Percentiles rank a stretch among this genome's conserved stretches.
Conservation (phyloP, 1,140 invertebrate genomes). For the Lanistes nyassanus region DNA sequence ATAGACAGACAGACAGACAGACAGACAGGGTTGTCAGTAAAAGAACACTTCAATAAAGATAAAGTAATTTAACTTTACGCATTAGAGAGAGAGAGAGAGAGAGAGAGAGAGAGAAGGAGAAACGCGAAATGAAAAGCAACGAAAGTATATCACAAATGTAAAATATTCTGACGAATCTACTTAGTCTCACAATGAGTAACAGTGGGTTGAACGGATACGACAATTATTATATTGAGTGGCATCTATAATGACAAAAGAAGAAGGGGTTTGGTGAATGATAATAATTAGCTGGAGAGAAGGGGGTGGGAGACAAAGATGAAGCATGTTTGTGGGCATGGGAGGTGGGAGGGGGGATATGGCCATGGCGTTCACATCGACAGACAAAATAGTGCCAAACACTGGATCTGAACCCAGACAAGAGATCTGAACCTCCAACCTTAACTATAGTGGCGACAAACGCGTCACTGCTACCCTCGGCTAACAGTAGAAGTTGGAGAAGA, state of each 20-base stretch:
- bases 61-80: neutral
- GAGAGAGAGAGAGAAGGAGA: slow-evolving; percentile 1
- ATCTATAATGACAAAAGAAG: neutral
- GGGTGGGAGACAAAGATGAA: neutral
- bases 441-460: neutral
- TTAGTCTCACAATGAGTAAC: neutral
- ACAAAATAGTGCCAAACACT: neutral
- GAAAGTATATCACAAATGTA: neutral
- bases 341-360: neutral
- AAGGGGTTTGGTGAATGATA: neutral
- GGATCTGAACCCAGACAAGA: neutral
- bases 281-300: neutral
- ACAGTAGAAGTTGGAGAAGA: neutral
- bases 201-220: neutral
- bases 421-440: neutral
- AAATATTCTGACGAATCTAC: neutral
- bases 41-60: neutral
- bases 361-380: neutral
- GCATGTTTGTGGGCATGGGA: neutral
- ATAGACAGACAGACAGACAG: slow-evolving; percentile 8
- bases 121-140: neutral
- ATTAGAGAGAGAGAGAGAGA: neutral
- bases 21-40: neutral
- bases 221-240: neutral
- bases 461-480: neutral